Evolutionary conservation across 2,888 invertebrate genomes (phyloP).

Genomic region (Callinectes sapidus): DNA sequence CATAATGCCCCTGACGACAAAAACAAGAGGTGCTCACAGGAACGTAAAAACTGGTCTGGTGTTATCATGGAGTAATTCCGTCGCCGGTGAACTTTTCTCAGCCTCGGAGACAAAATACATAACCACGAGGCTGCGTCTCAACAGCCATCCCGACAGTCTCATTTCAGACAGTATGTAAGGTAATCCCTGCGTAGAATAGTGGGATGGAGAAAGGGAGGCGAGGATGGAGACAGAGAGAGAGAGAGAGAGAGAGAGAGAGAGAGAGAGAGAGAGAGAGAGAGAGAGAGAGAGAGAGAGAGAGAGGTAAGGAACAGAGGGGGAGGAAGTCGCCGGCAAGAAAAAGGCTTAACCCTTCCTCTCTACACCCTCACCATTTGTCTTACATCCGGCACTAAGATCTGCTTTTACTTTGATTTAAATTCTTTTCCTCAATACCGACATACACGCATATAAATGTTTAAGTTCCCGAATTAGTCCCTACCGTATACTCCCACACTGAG

Average conservation of each 20-base stretch:
- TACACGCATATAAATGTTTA: background rate
- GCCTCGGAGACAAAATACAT: conserved; percentile 16
- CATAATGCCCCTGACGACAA: conserved; percentile 12
- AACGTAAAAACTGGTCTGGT: conserved; percentile 7
- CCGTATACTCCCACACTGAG: background rate
- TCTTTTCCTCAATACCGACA: background rate
- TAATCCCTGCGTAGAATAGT: background rate
- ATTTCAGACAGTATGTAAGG: conserved; percentile 16
- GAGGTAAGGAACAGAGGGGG: background rate
- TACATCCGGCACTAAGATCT: conserved; percentile 16
- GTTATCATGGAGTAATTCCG: conserved; percentile 13
- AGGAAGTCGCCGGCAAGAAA: conserved; percentile 21
- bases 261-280: no score
- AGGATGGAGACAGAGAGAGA: background rate
- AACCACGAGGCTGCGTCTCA: conserved; percentile 8
- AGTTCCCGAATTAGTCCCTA: background rate
- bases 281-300: no score
- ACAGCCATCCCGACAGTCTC: background rate
- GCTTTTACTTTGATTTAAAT: background rate
- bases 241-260: no score
- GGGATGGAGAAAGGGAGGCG: background rate
- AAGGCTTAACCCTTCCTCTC: conserved; percentile 6
- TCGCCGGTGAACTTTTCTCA: background rate
- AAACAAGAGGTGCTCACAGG: conserved; percentile 7
- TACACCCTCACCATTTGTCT: conserved; percentile 21